phyloP scores from a whole-genome alignment of 2,888 invertebrate genomes.

The Autographa pulchrina region DNA sequence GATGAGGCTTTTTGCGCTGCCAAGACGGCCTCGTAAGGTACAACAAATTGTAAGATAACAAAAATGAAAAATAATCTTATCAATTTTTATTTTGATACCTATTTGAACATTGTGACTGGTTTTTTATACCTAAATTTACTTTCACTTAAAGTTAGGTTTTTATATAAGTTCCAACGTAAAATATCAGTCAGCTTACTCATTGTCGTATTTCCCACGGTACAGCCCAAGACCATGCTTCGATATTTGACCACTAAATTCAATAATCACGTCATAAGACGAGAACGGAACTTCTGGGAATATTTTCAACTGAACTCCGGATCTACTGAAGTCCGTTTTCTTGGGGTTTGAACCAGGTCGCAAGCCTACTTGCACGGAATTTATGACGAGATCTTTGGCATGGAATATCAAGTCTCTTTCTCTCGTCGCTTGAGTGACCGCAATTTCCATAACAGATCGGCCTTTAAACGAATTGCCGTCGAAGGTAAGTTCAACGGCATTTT shows the following conservation, averaged over 20 bases:
- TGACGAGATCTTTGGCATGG: constrained; percentile 62
- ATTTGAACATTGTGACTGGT: too few relatives aligned
- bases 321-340: constrained; percentile 43
- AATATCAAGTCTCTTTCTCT: constrained; percentile 67
- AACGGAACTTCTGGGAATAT: constrained; percentile 60
- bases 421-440: constrained; percentile 58
- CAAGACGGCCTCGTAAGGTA: too few relatives aligned
- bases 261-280: constrained; percentile 64
- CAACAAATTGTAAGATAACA: too few relatives aligned
- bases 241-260: constrained; percentile 71
- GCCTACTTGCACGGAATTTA: constrained; percentile 67
- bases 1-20: too few relatives aligned
- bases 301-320: constrained; percentile 62
- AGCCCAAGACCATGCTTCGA: constrained; percentile 65
- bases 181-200: constrained; percentile 55
- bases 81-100: too few relatives aligned
- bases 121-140: too few relatives aligned
- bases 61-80: too few relatives aligned
- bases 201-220: constrained; percentile 61
- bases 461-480: constrained; percentile 63
- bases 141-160: background rate
- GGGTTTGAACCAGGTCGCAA: constrained; percentile 64
- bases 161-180: too few relatives aligned
- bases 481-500: constrained; percentile 70
- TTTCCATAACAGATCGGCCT: constrained; percentile 69